phyloP scores from a whole-genome alignment of 2,888 invertebrate genomes.

The Caenorhabditis afra region DNA sequence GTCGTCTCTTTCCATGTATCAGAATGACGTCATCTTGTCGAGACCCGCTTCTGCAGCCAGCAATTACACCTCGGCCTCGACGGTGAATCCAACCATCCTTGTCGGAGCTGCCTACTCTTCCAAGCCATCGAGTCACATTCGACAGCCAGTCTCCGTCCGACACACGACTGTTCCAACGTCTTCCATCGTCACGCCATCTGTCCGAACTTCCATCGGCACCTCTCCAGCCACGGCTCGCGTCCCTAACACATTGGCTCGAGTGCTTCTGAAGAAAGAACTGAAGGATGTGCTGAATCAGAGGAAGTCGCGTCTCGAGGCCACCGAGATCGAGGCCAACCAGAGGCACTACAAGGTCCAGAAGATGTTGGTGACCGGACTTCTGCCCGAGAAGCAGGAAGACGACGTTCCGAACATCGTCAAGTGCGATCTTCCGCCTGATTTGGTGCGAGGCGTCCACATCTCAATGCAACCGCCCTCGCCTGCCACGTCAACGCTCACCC shows the following conservation, averaged over 20 bases:
- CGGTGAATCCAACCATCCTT: constrained; percentile 73
- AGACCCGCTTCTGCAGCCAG: constrained; percentile 55
- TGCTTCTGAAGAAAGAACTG: constrained; percentile 82
- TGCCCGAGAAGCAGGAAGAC: constrained; percentile 75
- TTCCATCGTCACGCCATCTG: constrained; percentile 19
- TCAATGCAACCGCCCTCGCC: constrained; percentile 63
- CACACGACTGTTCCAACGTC: constrained; percentile 14
- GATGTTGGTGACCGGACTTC: constrained; percentile 78
- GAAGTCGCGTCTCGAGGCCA: constrained; percentile 81
- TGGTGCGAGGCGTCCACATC: constrained; percentile 76
- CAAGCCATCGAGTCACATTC: constrained; percentile 51
- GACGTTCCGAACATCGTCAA: constrained; percentile 76
- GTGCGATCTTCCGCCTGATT: constrained; percentile 78
- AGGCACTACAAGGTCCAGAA: constrained; percentile 79
- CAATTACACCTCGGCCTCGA: constrained; percentile 47
- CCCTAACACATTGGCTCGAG: constrained; percentile 75
- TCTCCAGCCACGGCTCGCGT: constrained; percentile 56
- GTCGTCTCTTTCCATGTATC: constrained; percentile 59
- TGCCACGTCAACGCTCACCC: constrained; percentile 44
- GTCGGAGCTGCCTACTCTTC: constrained; percentile 74
- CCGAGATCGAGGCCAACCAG: constrained; percentile 81
- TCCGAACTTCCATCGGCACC: constrained; percentile 35
- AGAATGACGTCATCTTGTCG: constrained; percentile 56
- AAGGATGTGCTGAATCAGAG: constrained; percentile 81
- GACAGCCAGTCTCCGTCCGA: constrained; percentile 58